A percentile compares a stretch with the other conserved stretches of the same genome.
phyloP scores from a whole-genome alignment of 2,797 vertebrate species.

The Arremon brunneinucha region DNA sequence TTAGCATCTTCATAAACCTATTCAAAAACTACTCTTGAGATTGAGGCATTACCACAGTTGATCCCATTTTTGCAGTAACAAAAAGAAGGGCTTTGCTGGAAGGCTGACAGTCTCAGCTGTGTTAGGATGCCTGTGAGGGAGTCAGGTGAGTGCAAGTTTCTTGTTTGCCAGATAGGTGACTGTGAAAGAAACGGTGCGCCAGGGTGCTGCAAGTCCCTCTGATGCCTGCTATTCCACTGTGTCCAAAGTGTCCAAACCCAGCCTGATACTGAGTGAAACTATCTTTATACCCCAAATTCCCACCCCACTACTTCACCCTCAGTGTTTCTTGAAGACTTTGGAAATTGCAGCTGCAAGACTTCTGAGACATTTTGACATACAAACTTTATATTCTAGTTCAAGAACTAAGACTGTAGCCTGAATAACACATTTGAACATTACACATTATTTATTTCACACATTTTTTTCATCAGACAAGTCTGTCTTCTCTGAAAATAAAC shows the following conservation, averaged over 20 bases:
- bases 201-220: neutral
- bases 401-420: neutral
- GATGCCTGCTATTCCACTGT: neutral
- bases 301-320: neutral
- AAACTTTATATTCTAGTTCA: neutral
- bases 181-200: neutral
- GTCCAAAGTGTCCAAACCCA: neutral
- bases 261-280: neutral
- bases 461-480: neutral
- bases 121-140: neutral
- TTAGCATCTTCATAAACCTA: neutral
- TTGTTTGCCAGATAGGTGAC: neutral
- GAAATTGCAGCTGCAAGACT: neutral
- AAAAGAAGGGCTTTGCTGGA: neutral
- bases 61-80: neutral
- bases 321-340: neutral
- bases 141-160: neutral
- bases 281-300: neutral
- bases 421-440: neutral
- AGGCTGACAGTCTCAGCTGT: neutral
- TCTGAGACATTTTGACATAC: rapidly evolving
- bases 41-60: neutral
- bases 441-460: neutral
- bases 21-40: neutral
- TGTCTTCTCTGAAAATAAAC: neutral